These are phyloP conservation scores for Oophaga sylvatica DNA, from an alignment of 2,797 vertebrate genomes.

Conservation along the genomic window DNA sequence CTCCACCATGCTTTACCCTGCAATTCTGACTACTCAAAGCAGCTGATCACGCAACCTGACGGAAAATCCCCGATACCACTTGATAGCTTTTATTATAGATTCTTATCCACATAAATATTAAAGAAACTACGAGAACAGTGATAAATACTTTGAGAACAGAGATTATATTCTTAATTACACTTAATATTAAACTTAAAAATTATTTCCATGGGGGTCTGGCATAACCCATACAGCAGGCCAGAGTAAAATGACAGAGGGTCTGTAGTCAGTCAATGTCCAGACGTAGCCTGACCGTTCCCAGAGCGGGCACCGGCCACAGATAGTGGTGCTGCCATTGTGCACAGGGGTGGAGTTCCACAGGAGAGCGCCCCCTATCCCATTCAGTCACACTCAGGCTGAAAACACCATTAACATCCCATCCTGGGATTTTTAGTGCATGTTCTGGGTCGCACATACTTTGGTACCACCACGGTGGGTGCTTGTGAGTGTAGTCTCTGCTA, in stretches of 20 bases:
- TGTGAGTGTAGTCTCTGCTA: conserved; percentile 67
- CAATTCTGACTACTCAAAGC: neutral
- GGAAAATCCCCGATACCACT: conserved; percentile 68
- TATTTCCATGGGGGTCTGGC: conserved; percentile 81
- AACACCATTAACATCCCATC: neutral
- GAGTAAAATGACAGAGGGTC: conserved; percentile 72
- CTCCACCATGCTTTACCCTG: conserved; percentile 19
- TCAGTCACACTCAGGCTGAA: neutral
- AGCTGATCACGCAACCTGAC: conserved; percentile 66
- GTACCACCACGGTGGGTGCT: conserved; percentile 75
- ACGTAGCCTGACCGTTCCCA: conserved; percentile 62
- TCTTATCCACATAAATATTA: conserved; percentile 97
- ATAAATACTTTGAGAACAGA: conserved; percentile 94
- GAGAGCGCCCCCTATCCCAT: too few relatives aligned
- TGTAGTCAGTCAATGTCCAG: conserved; percentile 62
- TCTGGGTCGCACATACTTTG: conserved; percentile 71
- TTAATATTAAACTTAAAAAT: conserved; percentile 84
- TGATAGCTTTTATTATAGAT: conserved; percentile 85
- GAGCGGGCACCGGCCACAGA: neutral
- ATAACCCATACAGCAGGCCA: conserved; percentile 83
- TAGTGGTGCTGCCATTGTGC: neutral
- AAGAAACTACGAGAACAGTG: conserved; percentile 97
- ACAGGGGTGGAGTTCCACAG: neutral
- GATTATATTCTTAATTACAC: conserved; percentile 88
- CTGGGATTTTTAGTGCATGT: conserved; percentile 5